A percentile compares a stretch with the other conserved stretches of the same genome.
Conservation (phyloP, 2,113 vertebrate species). For the Smithornis capensis region DNA sequence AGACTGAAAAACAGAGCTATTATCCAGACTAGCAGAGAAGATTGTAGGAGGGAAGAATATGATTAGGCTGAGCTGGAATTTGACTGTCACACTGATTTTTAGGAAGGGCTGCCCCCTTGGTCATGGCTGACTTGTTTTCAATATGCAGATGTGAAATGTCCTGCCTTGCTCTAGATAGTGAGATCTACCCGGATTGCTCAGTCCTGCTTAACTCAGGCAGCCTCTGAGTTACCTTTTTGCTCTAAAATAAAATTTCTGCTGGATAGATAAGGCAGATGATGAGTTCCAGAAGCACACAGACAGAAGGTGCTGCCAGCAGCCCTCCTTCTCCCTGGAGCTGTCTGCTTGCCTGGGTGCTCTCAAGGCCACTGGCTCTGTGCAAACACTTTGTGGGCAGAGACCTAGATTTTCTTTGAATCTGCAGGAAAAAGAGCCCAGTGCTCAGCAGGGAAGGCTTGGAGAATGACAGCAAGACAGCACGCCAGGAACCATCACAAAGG, state of each 20-base stretch:
- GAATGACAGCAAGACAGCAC: neutral
- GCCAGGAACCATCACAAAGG: conserved; percentile 28
- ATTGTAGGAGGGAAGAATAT: neutral
- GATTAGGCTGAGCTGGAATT: neutral
- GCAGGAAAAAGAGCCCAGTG: neutral
- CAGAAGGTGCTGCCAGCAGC: neutral
- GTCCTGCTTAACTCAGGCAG: neutral
- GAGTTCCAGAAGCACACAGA: neutral
- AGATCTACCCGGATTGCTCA: neutral
- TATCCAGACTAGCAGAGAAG: neutral
- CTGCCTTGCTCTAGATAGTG: neutral
- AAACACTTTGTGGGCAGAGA: neutral
- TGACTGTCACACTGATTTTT: neutral
- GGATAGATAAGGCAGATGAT: neutral
- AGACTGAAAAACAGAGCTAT: conserved; percentile 25
- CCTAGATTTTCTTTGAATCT: conserved; percentile 2
- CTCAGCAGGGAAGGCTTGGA: neutral
- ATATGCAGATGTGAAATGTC: neutral
- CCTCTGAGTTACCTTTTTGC: neutral
- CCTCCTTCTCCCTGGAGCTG: neutral
- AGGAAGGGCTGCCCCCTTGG: neutral
- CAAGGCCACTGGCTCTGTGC: neutral
- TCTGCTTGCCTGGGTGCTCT: neutral
- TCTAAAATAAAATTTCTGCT: neutral
- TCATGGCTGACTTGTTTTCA: neutral